phyloP scores from a whole-genome alignment of 1,140 invertebrate species.

The Contarinia nasturtii region DNA sequence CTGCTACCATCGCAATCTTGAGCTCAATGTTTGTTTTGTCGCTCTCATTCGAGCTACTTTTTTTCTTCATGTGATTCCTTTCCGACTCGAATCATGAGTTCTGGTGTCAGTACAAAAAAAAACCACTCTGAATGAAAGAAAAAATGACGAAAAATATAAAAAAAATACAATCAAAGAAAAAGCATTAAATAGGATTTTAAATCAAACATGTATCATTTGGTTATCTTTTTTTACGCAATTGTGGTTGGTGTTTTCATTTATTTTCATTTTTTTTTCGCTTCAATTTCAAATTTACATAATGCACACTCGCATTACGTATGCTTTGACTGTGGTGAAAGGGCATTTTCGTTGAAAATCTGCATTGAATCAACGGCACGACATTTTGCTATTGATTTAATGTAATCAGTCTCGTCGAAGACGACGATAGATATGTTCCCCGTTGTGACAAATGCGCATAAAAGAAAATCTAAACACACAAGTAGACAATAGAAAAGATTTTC shows the following conservation, averaged over 20 bases:
- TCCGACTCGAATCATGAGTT: background rate
- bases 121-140: background rate
- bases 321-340: too few relatives aligned
- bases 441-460: too few relatives aligned
- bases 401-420: too few relatives aligned
- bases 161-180: slow-evolving; percentile 5
- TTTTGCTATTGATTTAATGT: too few relatives aligned
- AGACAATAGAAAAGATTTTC: too few relatives aligned
- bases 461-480: too few relatives aligned
- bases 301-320: too few relatives aligned
- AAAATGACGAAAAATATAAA: slow-evolving; percentile 2
- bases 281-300: too few relatives aligned
- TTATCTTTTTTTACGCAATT: background rate
- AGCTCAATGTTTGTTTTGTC: background rate
- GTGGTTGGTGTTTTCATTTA: background rate
- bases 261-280: too few relatives aligned
- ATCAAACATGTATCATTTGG: background rate
- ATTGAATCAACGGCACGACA: too few relatives aligned
- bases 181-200: slow-evolving; percentile 3
- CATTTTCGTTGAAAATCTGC: too few relatives aligned
- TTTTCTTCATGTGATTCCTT: background rate
- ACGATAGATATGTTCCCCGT: too few relatives aligned
- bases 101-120: background rate
- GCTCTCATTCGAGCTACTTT: background rate
- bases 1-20: background rate